Percentiles rank a stretch among this genome's conserved stretches.
Conservation (phyloP, 2,797 vertebrate genomes). For the Amblyraja radiata region DNA sequence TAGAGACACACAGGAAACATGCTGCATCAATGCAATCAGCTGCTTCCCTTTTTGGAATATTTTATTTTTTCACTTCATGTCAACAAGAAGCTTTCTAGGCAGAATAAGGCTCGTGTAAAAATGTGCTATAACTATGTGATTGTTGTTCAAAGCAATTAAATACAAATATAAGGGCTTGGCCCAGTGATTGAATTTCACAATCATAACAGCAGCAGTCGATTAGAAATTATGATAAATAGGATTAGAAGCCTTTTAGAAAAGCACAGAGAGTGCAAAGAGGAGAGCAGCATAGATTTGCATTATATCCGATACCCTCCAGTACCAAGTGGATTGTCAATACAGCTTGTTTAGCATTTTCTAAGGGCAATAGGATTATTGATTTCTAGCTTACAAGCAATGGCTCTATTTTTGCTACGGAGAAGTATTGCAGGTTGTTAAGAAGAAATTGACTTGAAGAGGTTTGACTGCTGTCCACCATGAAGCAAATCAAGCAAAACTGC, state of each 20-base stretch:
- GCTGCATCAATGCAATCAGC: not conserved
- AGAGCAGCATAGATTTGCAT: conserved; percentile 72
- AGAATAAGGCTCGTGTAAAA: conserved; percentile 50
- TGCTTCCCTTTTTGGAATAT: not conserved
- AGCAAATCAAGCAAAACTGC: conserved; percentile 76
- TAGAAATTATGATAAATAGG: conserved; percentile 79
- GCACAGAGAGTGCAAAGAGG: conserved; percentile 70
- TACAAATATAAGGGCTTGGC: conserved; percentile 67
- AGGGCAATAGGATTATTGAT: conserved; percentile 94
- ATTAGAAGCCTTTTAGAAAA: conserved; percentile 79
- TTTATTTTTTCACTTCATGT: conserved; percentile 39
- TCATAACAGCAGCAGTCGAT: conserved; percentile 67
- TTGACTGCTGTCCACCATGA: conserved; percentile 76
- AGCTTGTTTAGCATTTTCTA: conserved; percentile 98
- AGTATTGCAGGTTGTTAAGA: conserved; percentile 85
- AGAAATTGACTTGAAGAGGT: conserved; percentile 87
- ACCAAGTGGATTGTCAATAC: conserved; percentile 86
- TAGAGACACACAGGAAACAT: not conserved
- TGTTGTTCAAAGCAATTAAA: conserved; percentile 76
- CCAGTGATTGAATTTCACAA: conserved; percentile 70
- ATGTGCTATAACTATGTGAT: conserved; percentile 63
- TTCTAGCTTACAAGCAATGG: conserved; percentile 89
- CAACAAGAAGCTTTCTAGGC: conserved; percentile 23
- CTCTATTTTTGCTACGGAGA: conserved; percentile 78
- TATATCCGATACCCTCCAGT: conserved; percentile 75